Percentiles rank a stretch among this genome's conserved stretches.
phyloP scores from a whole-genome alignment of 2,888 invertebrate genomes.

The Ischnura elegans region DNA sequence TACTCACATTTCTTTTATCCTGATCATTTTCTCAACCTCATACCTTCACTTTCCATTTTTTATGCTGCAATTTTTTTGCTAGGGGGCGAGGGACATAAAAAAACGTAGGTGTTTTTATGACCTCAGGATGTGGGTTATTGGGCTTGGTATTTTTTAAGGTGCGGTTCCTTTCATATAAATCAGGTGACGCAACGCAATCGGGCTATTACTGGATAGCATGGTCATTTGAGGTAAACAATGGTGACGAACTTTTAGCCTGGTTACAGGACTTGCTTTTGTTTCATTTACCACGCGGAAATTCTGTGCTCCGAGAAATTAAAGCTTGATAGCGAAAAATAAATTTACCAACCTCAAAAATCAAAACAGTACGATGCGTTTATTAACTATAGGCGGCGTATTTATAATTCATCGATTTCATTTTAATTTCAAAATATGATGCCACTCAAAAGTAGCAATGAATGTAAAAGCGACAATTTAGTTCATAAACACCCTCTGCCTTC shows the following conservation, averaged over 20 bases:
- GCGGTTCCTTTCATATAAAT: slow-evolving; percentile 29
- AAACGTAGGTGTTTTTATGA: neutral
- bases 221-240: neutral
- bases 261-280: neutral
- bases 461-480: too few species aligned
- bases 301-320: too few species aligned
- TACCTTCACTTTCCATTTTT: neutral
- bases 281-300: neutral
- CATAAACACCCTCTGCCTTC: too few species aligned
- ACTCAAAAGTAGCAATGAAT: too few species aligned
- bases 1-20: too few species aligned
- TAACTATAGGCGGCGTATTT: too few species aligned
- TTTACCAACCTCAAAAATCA: too few species aligned
- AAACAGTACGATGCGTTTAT: too few species aligned
- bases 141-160: neutral
- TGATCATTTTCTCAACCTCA: too few species aligned
- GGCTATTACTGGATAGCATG: neutral
- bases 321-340: too few species aligned
- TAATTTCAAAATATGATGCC: too few species aligned
- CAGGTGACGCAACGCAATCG: slow-evolving; percentile 27
- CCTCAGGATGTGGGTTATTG: slow-evolving; percentile 11
- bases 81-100: neutral
- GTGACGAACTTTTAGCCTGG: neutral
- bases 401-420: too few species aligned
- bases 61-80: neutral